Evolutionary conservation across 2,113 vertebrate species (phyloP).

Genomic region (Antechinus flavipes): DNA sequence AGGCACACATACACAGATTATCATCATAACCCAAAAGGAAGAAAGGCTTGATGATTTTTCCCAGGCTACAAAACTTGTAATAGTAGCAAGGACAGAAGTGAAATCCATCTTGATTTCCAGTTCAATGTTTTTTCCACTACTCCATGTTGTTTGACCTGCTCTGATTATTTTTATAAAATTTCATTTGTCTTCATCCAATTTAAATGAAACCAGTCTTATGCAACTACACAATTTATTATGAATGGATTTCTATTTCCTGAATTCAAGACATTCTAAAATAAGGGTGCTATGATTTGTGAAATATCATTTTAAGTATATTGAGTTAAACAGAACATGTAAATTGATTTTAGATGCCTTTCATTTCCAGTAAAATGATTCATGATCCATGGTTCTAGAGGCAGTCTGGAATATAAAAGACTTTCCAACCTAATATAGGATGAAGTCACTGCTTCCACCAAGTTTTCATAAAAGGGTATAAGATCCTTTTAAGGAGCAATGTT

Average conservation of each 20-base stretch:
- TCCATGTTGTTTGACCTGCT: background rate
- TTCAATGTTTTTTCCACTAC: background rate
- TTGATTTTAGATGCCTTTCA: conserved; percentile 22
- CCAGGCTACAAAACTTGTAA: background rate
- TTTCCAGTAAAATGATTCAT: conserved; percentile 57
- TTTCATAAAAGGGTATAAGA: background rate
- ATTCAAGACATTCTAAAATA: conserved; percentile 56
- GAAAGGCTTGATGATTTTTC: background rate
- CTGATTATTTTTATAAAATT: background rate
- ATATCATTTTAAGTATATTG: background rate
- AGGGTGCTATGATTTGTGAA: conserved; percentile 37
- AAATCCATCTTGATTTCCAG: background rate
- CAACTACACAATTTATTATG: background rate
- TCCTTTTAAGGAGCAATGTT: background rate
- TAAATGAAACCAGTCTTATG: conserved; percentile 43
- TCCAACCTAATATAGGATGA: conserved; percentile 28
- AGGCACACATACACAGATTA: background rate
- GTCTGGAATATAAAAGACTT: conserved; percentile 16
- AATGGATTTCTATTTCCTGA: background rate
- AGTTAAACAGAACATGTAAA: conserved; percentile 31
- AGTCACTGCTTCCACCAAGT: background rate
- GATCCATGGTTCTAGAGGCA: conserved; percentile 15
- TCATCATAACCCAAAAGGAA: background rate
- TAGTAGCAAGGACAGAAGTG: background rate
- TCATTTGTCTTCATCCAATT: conserved; percentile 42